A percentile compares a stretch with the other conserved stretches of the same genome.
Evolutionary conservation across 1,140 invertebrate species (phyloP).

Genomic region (Delia radicum): DNA sequence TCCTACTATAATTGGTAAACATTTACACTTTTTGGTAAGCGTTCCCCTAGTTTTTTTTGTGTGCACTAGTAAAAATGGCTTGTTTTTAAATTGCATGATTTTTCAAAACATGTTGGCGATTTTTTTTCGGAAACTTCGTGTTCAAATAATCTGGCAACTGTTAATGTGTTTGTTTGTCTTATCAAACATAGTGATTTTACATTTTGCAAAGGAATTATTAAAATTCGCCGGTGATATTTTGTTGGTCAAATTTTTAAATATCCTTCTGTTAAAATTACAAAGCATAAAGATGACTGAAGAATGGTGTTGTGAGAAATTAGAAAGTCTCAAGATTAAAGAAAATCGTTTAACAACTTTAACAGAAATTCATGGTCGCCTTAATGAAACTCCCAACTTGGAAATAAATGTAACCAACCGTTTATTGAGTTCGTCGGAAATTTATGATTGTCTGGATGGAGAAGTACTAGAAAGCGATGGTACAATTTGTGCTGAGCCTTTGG

Average conservation of each 20-base stretch:
- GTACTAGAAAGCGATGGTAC: conserved; percentile 35
- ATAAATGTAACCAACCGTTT: conserved; percentile 41
- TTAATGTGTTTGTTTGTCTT: no score
- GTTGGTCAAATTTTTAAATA: neutral
- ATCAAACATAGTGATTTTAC: no score
- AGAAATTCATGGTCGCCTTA: conserved; percentile 55
- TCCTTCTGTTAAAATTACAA: no score
- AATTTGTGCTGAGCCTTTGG: conserved; percentile 39
- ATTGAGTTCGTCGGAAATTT: conserved; percentile 53
- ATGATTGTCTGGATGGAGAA: conserved; percentile 51
- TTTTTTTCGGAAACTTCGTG: no score
- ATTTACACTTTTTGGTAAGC: no score
- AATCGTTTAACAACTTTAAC: conserved; percentile 50
- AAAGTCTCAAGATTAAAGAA: conserved; percentile 53
- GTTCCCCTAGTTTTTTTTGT: no score
- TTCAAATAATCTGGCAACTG: no score
- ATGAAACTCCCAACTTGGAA: conserved; percentile 47
- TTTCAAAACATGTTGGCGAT: no score
- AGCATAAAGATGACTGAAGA: conserved; percentile 35
- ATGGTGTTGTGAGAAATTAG: conserved; percentile 55
- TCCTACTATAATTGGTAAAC: no score
- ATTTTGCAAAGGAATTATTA: no score
- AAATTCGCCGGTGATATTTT: neutral
- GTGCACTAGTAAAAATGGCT: no score
- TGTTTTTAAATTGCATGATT: no score